Evolutionary conservation across 2,888 invertebrate species (phyloP), one percentile per base, ranked within the genome.

Genomic region (Cryptocheilus praepositus): DNA sequence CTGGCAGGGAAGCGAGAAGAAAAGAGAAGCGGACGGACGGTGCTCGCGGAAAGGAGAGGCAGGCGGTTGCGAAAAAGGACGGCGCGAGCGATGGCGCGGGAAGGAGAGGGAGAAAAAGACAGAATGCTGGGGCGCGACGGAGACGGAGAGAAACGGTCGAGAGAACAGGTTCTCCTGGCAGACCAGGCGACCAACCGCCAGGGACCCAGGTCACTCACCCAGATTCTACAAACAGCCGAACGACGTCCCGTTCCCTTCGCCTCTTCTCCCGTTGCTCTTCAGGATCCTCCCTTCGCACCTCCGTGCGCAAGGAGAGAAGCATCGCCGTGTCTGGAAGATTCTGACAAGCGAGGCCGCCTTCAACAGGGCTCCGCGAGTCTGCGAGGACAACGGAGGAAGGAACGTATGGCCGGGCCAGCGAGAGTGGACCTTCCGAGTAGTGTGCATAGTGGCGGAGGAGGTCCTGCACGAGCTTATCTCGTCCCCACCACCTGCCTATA

Each of bases 151-250:
- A 62, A 71, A 77, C 64, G 76, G 64, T 74, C 79, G 80, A 79
- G 81, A 82, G 83, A 86, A 86, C 86, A 85, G 86, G 85, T 86
- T 86, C 83, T 80, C 59, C 73, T 69, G 77, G 77, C 79, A 74
- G 76, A 78, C 77, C 80, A 67, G 74, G 77, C 78, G 76, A 73
- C 67, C 73, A 79, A 74, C 79, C 77, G 78, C 70, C 76, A 74
- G 71, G 74, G 77, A 77, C 80, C 76, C 86, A 82, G 87, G 87
- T 87, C 86, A 86, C 86, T 86, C 87, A 86, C 86, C 86, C 86
- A 86, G 84, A 84, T 85, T 85, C 81, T 83, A 84, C 84, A 83
- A 85, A 83, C 85, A 81, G 77, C 83, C 81, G 82, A 83, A 83
- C 83, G 80, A 11, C 36, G 36, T 36, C 36, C 36, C 36, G 36